These are phyloP conservation scores for Panagrolaimus sp. DNA, from an alignment of 1,140 invertebrate species.

Conservation along the genomic window DNA sequence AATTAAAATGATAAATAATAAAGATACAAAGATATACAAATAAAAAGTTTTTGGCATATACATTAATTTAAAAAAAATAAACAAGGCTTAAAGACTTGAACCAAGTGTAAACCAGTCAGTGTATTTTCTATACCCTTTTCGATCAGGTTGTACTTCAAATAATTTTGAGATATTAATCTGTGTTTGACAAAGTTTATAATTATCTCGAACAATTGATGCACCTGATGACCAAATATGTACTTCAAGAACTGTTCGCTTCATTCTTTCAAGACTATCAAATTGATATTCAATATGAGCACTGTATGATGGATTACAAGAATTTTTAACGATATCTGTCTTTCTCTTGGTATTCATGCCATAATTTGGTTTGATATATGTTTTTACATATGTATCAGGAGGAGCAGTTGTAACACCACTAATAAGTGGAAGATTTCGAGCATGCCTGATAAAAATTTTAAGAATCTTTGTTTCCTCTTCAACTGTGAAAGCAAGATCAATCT, in stretches of 20 bases:
- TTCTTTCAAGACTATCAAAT: background rate
- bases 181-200: background rate
- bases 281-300: conserved; percentile 28
- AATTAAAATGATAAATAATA: no score
- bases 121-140: background rate
- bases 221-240: background rate
- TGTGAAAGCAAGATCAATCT: conserved; percentile 23
- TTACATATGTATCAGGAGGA: conserved; percentile 43
- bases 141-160: background rate
- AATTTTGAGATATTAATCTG: background rate
- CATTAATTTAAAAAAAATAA: no score
- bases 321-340: conserved; percentile 36
- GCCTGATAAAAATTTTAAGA: conserved; percentile 39
- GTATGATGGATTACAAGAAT: conserved; percentile 43
- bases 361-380: conserved; percentile 27
- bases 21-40: no score
- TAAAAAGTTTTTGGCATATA: no score
- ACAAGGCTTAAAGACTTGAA: no score
- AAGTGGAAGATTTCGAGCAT: conserved; percentile 37
- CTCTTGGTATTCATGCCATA: conserved; percentile 24
- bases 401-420: conserved; percentile 20
- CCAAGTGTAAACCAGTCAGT: background rate
- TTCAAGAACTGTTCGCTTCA: background rate
- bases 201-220: conserved; percentile 5
- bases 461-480: conserved; percentile 8